Base-by-base conservation (phyloP, 2,797 vertebrate genomes). In the Tamandua tetradactyla region DNA sequence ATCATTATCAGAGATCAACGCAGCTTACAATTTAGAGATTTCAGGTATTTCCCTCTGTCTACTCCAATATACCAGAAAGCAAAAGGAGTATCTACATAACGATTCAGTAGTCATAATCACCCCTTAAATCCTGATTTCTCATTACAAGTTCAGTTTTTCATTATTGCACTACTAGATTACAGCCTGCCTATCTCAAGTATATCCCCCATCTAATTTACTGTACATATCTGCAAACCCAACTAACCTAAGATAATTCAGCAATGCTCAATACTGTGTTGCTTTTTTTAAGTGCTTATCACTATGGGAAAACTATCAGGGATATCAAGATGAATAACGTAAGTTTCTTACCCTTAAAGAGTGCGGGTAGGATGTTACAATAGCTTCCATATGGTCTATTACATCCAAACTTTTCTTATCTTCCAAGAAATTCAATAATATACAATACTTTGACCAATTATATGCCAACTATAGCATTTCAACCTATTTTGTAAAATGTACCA, bases 201-300 rank as follows among this genome's bases (percentile, higher is more conserved):
- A 55, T 35, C 44, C 18, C 18, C 42, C 79, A 62, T 66, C 75
- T 71, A 91, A 89, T 76, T n/a, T 6, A 42, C 27, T 71, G 23
- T 52, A 78, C 18, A 78, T 52, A 82, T 96, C 13, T 55, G 42
- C 47, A 78, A 89, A 69, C 14, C 2, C 75, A 90, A 81, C 40
- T 78, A 87, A 85, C 32, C 27, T 62, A 10, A 94, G 88, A 64
- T 18, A 89, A 94, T 47, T 75, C 32, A 91, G 79, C 6, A 52
- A 44, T 55, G 79, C 10, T 93, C 62, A 84, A 62, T 44, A 83
- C 15, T 57, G 20, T 79, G 42, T 49, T 68, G 52, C 23, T 94
- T 87, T n/a, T n/a, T 94, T 52, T 69, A 84, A 49, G 59, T 91
- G 72, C 55, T 93, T 52, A 75, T 25, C 30, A 87, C 30, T 84